phyloP scores from a whole-genome alignment of 2,797 vertebrate genomes.

The Lithobates sylvaticus region DNA sequence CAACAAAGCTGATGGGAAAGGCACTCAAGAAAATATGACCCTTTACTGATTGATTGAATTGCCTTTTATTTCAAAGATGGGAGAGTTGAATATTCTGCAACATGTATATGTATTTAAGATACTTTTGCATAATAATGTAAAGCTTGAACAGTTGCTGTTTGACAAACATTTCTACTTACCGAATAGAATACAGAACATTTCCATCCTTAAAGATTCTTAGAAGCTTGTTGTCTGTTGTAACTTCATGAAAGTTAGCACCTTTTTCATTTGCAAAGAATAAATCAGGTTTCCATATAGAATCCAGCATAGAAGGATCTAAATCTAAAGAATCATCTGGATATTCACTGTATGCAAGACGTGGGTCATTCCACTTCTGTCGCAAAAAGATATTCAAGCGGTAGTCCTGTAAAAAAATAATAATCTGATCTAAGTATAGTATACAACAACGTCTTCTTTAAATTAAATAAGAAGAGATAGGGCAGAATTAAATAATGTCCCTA shows the following conservation, averaged over 20 bases:
- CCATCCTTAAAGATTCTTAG: conserved; percentile 96
- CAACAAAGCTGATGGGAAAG: too few relatives aligned
- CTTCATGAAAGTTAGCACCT: conserved; percentile 96
- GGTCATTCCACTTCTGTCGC: conserved; percentile 97
- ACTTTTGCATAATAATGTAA: background rate
- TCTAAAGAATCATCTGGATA: conserved; percentile 96
- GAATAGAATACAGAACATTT: conserved; percentile 95
- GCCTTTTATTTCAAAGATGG: too few relatives aligned
- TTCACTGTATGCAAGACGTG: conserved; percentile 91
- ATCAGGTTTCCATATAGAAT: conserved; percentile 98
- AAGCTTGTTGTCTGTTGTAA: conserved; percentile 96
- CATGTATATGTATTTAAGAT: too few relatives aligned
- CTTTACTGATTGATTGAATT: too few relatives aligned
- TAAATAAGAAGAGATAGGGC: too few relatives aligned
- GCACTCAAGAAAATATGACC: too few relatives aligned
- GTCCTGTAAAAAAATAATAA: conserved; percentile 78
- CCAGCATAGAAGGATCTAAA: conserved; percentile 95
- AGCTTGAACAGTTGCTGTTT: background rate
- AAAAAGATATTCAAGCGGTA: conserved; percentile 97
- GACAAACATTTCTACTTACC: conserved; percentile 74
- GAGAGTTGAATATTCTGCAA: too few relatives aligned
- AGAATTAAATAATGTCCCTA: too few relatives aligned
- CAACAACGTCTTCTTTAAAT: too few relatives aligned
- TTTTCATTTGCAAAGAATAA: conserved; percentile 98
- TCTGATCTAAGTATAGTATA: too few relatives aligned